phyloP scores from a whole-genome alignment of 53 echinoderm and acorn worm genomes.

The Apostichopus leukothele region DNA sequence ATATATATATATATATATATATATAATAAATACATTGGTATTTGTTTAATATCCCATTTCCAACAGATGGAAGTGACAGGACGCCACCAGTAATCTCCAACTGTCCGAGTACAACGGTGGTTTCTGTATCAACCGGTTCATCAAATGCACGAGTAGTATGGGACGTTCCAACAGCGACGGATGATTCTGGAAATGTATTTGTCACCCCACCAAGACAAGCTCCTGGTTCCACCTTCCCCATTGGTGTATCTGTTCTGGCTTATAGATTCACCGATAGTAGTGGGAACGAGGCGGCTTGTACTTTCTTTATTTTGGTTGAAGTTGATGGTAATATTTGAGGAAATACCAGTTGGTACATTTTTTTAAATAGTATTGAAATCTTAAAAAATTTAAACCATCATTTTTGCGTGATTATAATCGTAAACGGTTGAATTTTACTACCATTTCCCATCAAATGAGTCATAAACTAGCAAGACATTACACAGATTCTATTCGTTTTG shows the following conservation, averaged over 20 bases:
- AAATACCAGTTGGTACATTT: too few relatives aligned
- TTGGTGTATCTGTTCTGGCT: slow-evolving; percentile 8
- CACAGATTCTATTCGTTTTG: too few relatives aligned
- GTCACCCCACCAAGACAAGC: background rate
- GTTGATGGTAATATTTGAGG: background rate
- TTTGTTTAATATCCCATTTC: too few relatives aligned
- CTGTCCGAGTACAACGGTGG: background rate
- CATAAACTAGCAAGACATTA: too few relatives aligned
- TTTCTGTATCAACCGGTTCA: background rate
- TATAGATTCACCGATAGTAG: slow-evolving; percentile 7
- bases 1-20: too few relatives aligned
- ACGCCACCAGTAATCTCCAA: background rate
- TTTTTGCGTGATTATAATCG: too few relatives aligned
- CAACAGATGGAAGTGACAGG: background rate
- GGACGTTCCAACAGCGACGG: background rate
- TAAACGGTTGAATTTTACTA: too few relatives aligned
- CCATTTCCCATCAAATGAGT: too few relatives aligned
- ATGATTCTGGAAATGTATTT: background rate
- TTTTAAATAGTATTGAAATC: too few relatives aligned
- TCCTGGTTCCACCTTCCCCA: background rate
- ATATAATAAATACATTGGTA: too few relatives aligned
- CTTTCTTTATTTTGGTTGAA: background rate
- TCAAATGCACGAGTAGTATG: background rate
- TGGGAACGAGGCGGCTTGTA: background rate
- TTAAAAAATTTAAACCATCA: too few relatives aligned